These are phyloP conservation scores for Cephus pulcher DNA, from an alignment of 2,888 invertebrate genomes.

Conservation along the genomic window DNA sequence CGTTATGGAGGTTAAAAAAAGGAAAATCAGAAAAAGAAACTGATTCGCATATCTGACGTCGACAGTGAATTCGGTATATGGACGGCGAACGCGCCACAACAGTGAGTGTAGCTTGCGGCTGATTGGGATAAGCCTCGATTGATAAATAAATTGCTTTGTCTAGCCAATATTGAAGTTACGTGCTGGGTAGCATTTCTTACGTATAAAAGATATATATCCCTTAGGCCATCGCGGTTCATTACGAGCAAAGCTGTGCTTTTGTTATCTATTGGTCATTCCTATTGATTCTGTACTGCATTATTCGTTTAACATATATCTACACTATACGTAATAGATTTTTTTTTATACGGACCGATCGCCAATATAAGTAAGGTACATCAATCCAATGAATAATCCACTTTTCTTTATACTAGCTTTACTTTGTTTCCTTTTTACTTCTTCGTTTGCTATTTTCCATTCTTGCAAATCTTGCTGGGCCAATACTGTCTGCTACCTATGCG, in stretches of 20 bases:
- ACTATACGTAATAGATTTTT: not conserved
- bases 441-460: no score
- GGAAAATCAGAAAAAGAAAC: not conserved
- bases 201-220: not conserved
- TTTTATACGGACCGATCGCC: not conserved
- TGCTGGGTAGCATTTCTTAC: not conserved
- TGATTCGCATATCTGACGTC: not conserved
- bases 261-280: not conserved
- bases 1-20: not conserved
- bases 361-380: no score
- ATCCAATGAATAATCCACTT: no score
- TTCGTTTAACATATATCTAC: not conserved
- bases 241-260: not conserved
- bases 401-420: no score
- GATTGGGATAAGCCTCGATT: not conserved
- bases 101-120: not conserved
- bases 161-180: not conserved
- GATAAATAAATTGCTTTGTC: not conserved
- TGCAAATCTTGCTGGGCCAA: no score
- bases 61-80: not conserved
- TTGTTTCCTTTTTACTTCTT: no score
- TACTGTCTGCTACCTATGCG: no score
- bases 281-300: not conserved
- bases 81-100: not conserved
- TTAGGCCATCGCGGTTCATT: not conserved